phyloP scores from a whole-genome alignment of 2,113 vertebrate species.

The Spea multiplicata region DNA sequence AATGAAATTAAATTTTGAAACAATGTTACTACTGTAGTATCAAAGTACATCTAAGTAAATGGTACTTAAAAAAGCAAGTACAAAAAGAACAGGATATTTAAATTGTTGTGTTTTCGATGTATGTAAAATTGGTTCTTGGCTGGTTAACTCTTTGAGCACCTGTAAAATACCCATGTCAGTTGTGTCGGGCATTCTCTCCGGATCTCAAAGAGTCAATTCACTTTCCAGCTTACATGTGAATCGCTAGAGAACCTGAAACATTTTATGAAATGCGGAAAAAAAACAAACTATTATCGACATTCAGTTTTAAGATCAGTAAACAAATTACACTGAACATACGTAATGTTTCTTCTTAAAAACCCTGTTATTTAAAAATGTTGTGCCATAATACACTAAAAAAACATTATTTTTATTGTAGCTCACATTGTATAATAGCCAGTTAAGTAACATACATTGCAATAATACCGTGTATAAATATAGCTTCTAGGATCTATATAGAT shows the following conservation, averaged over 20 bases:
- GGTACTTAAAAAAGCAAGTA: constrained; percentile 77
- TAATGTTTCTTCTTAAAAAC: constrained; percentile 72
- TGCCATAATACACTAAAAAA: constrained; percentile 73
- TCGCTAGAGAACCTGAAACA: constrained; percentile 74
- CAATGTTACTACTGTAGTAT: constrained; percentile 78
- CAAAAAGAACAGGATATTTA: constrained; percentile 77
- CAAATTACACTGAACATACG: constrained; percentile 67
- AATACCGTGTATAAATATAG: constrained; percentile 58
- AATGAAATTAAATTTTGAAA: constrained; percentile 70
- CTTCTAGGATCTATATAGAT: constrained; percentile 41
- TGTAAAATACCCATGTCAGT: constrained; percentile 54
- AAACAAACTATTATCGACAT: constrained; percentile 65
- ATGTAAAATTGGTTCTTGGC: constrained; percentile 74
- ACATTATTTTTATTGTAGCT: constrained; percentile 69
- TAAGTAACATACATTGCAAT: constrained; percentile 78
- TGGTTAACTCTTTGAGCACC: constrained; percentile 53
- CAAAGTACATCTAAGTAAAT: constrained; percentile 82
- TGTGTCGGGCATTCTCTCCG: not conserved
- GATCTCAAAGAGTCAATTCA: constrained; percentile 58
- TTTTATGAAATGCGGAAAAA: constrained; percentile 68
- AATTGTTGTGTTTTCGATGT: constrained; percentile 69
- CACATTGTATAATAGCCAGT: constrained; percentile 65
- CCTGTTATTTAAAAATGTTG: constrained; percentile 75
- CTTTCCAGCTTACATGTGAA: constrained; percentile 67
- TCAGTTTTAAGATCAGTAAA: constrained; percentile 72